Evolutionary conservation across 1,140 invertebrate genomes (phyloP).

Genomic region (Hycleus phaleratus): DNA sequence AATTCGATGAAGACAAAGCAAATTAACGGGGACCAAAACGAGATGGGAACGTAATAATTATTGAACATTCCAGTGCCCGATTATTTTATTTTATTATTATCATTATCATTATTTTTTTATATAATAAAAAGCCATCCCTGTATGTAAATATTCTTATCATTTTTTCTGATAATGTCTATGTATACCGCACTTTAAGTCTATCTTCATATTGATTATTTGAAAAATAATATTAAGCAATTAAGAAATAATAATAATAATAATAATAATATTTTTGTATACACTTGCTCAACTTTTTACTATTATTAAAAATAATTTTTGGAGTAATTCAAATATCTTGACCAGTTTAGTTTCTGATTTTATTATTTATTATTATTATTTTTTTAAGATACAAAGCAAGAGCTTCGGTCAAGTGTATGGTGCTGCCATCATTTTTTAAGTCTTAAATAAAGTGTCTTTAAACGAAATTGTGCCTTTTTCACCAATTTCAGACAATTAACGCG

Average conservation of each 20-base stretch:
- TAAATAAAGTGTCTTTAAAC: conserved; percentile 16
- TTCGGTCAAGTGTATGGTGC: conserved; percentile 37
- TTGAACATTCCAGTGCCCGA: no score
- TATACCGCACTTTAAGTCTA: no score
- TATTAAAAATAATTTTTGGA: not conserved
- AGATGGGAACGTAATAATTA: no score
- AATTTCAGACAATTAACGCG: not conserved
- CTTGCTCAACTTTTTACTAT: conserved; percentile 35
- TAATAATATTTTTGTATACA: conserved; percentile 23
- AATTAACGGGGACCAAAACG: no score
- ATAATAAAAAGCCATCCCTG: conserved; percentile 8
- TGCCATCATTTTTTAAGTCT: conserved; percentile 27
- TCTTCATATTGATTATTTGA: no score
- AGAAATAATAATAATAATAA: no score
- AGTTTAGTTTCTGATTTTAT: conserved; percentile 28
- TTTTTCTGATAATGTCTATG: no score
- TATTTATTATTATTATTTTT: conserved; percentile 21
- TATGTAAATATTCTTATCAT: conserved; percentile 27
- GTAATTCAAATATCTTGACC: no score
- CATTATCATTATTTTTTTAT: no score
- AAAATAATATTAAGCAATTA: conserved; percentile 25
- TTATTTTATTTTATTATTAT: no score
- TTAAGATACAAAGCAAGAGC: conserved; percentile 12
- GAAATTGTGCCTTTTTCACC: not conserved
- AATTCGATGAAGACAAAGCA: not conserved